These are phyloP conservation scores for Flabesymbios commensalis DNA, from an alignment of 2,888 invertebrate species.

Conservation along the genomic window DNA sequence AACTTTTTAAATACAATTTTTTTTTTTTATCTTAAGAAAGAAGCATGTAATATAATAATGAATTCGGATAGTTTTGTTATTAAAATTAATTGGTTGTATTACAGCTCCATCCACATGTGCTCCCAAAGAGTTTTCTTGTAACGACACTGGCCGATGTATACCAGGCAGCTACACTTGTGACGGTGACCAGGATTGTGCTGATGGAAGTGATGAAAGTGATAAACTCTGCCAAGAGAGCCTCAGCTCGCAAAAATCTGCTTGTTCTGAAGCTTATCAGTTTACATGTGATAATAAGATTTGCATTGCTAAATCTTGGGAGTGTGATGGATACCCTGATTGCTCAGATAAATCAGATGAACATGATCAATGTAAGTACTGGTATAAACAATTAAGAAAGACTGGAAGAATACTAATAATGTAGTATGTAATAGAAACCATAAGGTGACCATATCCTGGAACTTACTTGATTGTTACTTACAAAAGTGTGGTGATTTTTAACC, in stretches of 20 bases:
- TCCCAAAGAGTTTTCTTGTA: not conserved
- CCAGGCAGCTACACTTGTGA: conserved; percentile 37
- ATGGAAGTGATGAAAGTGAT: conserved; percentile 1
- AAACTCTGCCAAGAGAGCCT: too few relatives aligned
- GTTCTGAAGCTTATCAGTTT: too few relatives aligned
- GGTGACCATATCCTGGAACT: too few relatives aligned
- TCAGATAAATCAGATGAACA: conserved; percentile 78
- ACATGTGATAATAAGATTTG: conserved; percentile 27
- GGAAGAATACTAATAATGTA: too few relatives aligned
- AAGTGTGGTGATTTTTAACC: too few relatives aligned
- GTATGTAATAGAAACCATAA: too few relatives aligned
- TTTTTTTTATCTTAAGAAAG: too few relatives aligned
- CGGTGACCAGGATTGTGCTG: conserved; percentile 31
- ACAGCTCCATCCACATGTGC: not conserved
- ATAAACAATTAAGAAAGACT: too few relatives aligned
- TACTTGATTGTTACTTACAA: too few relatives aligned
- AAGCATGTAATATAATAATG: not conserved
- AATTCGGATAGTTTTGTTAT: not conserved
- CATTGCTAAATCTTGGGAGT: conserved; percentile 72
- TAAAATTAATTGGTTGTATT: not conserved
- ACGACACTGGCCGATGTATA: conserved; percentile 22
- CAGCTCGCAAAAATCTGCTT: too few relatives aligned
- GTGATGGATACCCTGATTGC: conserved; percentile 83
- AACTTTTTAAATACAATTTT: not conserved
- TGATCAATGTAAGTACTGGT: too few relatives aligned